Conservation (phyloP, 1,140 invertebrate genomes). For the Arctopsyche grandis region DNA sequence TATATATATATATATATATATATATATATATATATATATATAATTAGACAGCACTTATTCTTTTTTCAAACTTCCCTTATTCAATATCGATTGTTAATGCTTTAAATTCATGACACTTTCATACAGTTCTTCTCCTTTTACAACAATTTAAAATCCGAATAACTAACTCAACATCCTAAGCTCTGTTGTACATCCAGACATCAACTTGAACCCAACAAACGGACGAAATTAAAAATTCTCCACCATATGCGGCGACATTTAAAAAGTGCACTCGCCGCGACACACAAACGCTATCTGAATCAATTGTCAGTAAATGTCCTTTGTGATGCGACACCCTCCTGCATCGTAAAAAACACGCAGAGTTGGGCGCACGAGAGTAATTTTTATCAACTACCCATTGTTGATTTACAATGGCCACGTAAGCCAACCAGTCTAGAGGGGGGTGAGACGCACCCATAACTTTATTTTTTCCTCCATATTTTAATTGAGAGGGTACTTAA, state of each 20-base stretch:
- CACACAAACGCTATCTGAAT: conserved; percentile 47
- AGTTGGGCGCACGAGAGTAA: conserved; percentile 52
- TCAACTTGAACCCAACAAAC: too few relatives aligned
- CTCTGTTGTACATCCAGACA: too few relatives aligned
- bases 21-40: too few relatives aligned
- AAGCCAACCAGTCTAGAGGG: conserved; percentile 1
- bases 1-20: too few relatives aligned
- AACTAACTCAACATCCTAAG: too few relatives aligned
- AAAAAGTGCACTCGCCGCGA: conserved; percentile 36
- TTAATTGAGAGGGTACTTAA: conserved; percentile 56
- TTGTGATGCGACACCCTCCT: conserved; percentile 51
- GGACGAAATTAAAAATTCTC: too few relatives aligned
- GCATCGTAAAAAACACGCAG: conserved; percentile 51
- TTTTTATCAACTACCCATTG: conserved; percentile 55
- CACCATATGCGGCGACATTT: conserved; percentile 49
- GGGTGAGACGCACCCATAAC: conserved; percentile 47
- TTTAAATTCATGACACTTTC: too few relatives aligned
- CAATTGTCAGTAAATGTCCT: conserved; percentile 53
- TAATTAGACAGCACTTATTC: too few relatives aligned
- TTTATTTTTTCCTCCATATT: conserved; percentile 52
- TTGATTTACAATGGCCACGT: conserved; percentile 44
- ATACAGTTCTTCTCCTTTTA: too few relatives aligned
- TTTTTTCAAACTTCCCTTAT: too few relatives aligned
- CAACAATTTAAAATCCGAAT: too few relatives aligned
- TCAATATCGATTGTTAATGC: too few relatives aligned